A percentile compares a stretch with the other conserved stretches of the same genome.
Conservation (phyloP, 2,888 invertebrate genomes). For the Ormia ochracea region DNA sequence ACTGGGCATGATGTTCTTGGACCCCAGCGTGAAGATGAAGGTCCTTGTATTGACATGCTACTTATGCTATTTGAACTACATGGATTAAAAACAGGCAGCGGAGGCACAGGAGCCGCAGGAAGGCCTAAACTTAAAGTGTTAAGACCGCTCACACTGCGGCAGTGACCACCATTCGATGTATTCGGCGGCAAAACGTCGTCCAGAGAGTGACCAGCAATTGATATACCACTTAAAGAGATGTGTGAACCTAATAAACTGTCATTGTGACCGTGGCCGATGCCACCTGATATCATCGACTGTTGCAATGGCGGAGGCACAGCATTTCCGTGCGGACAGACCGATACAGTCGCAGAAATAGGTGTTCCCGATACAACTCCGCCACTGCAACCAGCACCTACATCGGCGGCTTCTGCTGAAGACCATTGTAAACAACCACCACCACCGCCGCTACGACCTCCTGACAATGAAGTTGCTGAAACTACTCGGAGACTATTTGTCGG, state of each 20-base stretch:
- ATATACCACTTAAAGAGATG: conserved; percentile 71
- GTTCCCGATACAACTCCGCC: conserved; percentile 69
- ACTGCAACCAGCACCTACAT: conserved; percentile 67
- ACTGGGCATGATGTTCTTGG: conserved; percentile 77
- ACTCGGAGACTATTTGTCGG: conserved; percentile 62
- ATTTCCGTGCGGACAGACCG: conserved; percentile 63
- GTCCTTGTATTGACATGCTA: conserved; percentile 76
- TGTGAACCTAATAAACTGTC: conserved; percentile 69
- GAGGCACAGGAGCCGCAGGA: conserved; percentile 73
- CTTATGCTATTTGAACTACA: conserved; percentile 77
- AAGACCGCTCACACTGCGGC: conserved; percentile 74
- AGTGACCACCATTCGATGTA: conserved; percentile 67
- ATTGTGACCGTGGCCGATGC: conserved; percentile 64
- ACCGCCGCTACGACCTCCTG: conserved; percentile 63
- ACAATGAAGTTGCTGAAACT: conserved; percentile 65
- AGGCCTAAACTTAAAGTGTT: conserved; percentile 73
- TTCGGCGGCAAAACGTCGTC: conserved; percentile 62
- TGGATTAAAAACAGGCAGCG: conserved; percentile 77
- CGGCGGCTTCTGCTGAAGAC: conserved; percentile 59
- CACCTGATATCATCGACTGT: conserved; percentile 76
- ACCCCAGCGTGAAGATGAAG: conserved; percentile 76
- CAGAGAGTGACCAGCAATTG: conserved; percentile 71
- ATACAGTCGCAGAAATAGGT: conserved; percentile 67
- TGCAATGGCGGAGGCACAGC: conserved; percentile 69
- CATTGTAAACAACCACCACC: conserved; percentile 64